Percentiles rank a stretch among this genome's conserved stretches.
Conservation (phyloP, 1,140 invertebrate species). For the Sycobia sp. region DNA sequence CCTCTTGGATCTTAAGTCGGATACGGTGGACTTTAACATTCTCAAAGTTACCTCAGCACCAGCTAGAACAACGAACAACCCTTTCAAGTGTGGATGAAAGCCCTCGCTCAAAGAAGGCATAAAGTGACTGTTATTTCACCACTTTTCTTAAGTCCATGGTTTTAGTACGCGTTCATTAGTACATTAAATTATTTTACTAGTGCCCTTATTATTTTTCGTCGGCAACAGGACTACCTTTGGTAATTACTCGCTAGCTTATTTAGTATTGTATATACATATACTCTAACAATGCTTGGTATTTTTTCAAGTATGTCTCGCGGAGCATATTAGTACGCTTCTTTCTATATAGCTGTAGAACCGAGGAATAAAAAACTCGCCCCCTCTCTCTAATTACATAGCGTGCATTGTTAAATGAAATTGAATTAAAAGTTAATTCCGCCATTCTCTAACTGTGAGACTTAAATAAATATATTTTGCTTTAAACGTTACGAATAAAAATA, state of each 20-base stretch:
- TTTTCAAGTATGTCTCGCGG: too few relatives aligned
- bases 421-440: too few relatives aligned
- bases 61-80: conserved; percentile 68
- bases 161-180: conserved; percentile 16
- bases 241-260: background rate
- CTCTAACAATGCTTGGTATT: too few relatives aligned
- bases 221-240: background rate
- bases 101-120: conserved; percentile 64
- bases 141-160: conserved; percentile 56
- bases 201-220: conserved; percentile 10
- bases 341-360: too few relatives aligned
- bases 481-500: too few relatives aligned
- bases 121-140: conserved; percentile 66
- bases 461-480: too few relatives aligned
- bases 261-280: too few relatives aligned
- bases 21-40: conserved; percentile 42
- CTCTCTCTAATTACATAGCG: too few relatives aligned
- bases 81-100: conserved; percentile 65
- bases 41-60: conserved; percentile 60
- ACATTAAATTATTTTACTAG: conserved; percentile 20
- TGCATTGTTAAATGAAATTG: too few relatives aligned
- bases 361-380: too few relatives aligned
- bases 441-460: too few relatives aligned
- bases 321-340: too few relatives aligned
- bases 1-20: background rate